Percentiles rank a stretch among this genome's conserved stretches.
phyloP scores from a whole-genome alignment of 2,113 vertebrate genomes.

The Bubo blakistoni region DNA sequence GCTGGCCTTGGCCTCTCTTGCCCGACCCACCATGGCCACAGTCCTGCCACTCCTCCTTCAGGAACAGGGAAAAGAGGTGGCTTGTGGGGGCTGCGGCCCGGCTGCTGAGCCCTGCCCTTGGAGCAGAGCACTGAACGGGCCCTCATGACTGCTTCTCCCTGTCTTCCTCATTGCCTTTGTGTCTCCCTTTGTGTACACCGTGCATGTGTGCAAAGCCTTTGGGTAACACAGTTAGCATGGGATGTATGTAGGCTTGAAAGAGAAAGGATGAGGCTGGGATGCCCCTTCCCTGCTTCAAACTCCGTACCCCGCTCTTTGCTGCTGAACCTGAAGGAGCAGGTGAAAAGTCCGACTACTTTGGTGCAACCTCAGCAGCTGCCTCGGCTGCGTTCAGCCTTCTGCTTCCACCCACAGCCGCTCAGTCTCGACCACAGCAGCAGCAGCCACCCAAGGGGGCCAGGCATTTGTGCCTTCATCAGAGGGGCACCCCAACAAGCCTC shows the following conservation, averaged over 20 bases:
- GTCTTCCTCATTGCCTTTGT: neutral
- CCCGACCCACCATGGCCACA: neutral
- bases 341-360: neutral
- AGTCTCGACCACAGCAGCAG: neutral
- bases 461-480: neutral
- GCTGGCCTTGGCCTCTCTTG: neutral
- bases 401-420: rapidly evolving
- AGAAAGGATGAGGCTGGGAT: neutral
- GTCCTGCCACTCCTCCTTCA: neutral
- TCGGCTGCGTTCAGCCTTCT: neutral
- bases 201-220: neutral
- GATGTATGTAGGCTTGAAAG: neutral
- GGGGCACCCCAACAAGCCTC: rapidly evolving
- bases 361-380: neutral
- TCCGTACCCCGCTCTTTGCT: neutral
- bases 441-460: neutral
- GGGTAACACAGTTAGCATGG: neutral
- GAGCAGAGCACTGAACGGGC: neutral
- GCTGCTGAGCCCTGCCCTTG: neutral
- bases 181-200: rapidly evolving
- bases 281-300: neutral
- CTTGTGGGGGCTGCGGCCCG: rapidly evolving
- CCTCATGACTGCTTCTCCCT: neutral
- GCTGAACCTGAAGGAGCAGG: neutral
- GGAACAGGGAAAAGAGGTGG: neutral